Base-by-base conservation (phyloP, 2,888 invertebrate genomes). In the Phlogophora meticulosa region DNA sequence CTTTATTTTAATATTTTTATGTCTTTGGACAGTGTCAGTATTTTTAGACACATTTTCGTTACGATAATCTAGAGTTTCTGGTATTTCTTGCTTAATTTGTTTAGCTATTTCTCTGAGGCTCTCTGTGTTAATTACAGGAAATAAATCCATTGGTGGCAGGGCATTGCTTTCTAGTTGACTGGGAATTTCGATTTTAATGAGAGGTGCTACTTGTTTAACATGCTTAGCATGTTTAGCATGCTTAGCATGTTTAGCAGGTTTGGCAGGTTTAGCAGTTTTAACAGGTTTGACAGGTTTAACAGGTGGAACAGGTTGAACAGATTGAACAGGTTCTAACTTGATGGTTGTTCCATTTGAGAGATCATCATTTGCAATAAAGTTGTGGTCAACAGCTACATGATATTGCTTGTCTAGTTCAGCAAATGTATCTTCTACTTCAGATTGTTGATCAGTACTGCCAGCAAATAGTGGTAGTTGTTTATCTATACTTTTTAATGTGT, bases 351-450 rank as follows among this genome's bases (percentile, higher is more conserved):
- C 81, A 2, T 34, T 55, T 43, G 87, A 84, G 56, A 81, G 61
- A 79, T 90, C 88, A 80, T 94, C 92, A 72, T 82, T 85, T 73
- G 89, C 90, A 72, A 94, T 90, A 73, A 94, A 94, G 71, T 89
- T 92, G 73, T 88, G 94, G 76, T 95, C 95, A n/a, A 95, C 95
- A 62, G 91, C 92, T 34, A 95, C 94, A 91, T 95, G 95, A 77
- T 95, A 95, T 65, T 95, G 95, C 43, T 89, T 92, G 78, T 95
- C 95, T 58, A 95, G 80, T 80, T 94, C 95, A 64, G 92, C 95
- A 86, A 95, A 95, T 46, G 94, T 92, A 76, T 95, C 93, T 20
- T 94, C 94, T 24, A 91, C 92, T 51, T 94, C 95, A 34, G 92
- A 92, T 1, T 92, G 36, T n/a, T 89, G 88, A 43, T 91, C 90